A percentile compares a stretch with the other conserved stretches of the same genome.
Conservation (phyloP, 2,113 vertebrate genomes). For the Nothoprocta pentlandii region DNA sequence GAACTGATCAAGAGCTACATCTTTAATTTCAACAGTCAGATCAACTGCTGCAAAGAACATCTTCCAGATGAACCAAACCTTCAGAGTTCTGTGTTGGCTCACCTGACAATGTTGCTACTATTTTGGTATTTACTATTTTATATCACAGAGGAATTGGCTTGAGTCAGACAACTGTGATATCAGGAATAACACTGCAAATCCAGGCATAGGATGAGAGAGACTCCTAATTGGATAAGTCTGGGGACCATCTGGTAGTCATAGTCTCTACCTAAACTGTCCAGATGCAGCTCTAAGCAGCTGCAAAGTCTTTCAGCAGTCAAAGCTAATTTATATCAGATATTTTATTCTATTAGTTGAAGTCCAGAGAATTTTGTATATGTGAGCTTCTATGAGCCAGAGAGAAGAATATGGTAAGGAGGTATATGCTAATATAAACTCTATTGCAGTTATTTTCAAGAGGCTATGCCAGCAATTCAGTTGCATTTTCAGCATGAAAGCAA, state of each 20-base stretch:
- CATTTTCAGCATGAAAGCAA: background rate
- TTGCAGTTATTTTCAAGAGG: constrained; percentile 19
- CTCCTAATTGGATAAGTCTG: constrained; percentile 61
- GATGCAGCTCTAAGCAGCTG: constrained; percentile 54
- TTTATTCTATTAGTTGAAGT: constrained; percentile 50
- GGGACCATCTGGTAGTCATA: constrained; percentile 57
- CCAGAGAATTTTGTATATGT: background rate
- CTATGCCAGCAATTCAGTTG: background rate
- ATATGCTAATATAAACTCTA: background rate
- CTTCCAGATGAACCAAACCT: background rate
- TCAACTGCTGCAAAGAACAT: background rate
- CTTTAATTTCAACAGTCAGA: background rate
- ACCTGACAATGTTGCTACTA: constrained; percentile 36
- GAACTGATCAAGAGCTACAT: constrained; percentile 13
- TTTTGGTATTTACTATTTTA: constrained; percentile 54
- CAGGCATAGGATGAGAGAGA: constrained; percentile 67
- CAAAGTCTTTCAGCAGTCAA: constrained; percentile 61
- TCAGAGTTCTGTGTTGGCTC: constrained; percentile 32
- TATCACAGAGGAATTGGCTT: background rate
- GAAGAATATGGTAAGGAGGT: background rate
- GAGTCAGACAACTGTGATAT: constrained; percentile 29
- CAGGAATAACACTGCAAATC: background rate
- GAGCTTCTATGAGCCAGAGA: constrained; percentile 54
- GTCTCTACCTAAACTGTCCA: constrained; percentile 60
- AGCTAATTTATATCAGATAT: constrained; percentile 61